These are phyloP conservation scores for Timema cristinae DNA, from an alignment of 2,888 invertebrate species.

Conservation along the genomic window DNA sequence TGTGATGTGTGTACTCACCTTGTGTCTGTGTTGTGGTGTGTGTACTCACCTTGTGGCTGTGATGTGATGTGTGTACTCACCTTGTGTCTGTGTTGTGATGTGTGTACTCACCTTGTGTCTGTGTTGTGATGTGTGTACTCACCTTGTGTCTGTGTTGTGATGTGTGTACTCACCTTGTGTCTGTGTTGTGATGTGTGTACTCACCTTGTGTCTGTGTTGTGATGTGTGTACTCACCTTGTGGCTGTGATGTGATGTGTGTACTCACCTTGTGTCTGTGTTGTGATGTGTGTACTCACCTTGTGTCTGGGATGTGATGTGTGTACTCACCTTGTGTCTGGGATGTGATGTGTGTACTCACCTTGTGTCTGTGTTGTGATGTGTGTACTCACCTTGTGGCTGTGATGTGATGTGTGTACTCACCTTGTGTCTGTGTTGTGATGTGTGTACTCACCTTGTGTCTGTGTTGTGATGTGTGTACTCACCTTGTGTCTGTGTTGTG, in stretches of 20 bases:
- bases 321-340: no score
- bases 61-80: slow-evolving; percentile 42
- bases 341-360: slow-evolving; percentile 42
- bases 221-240: no score
- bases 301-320: slow-evolving; percentile 52
- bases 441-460: no score
- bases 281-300: slow-evolving; percentile 42
- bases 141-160: slow-evolving; percentile 55
- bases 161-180: slow-evolving; percentile 46
- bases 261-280: slow-evolving; percentile 56
- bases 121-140: slow-evolving; percentile 43
- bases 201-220: slow-evolving; percentile 55
- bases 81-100: slow-evolving; percentile 52
- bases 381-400: no score
- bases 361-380: slow-evolving; percentile 53
- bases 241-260: no score
- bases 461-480: no score
- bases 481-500: background rate
- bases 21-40: slow-evolving; percentile 52
- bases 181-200: slow-evolving; percentile 47
- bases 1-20: slow-evolving; percentile 42
- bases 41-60: no score
- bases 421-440: background rate
- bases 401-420: no score
- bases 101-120: slow-evolving; percentile 51